These are phyloP conservation scores for Peromyscus californicus DNA, from an alignment of 2,113 vertebrate species.

Conservation along the genomic window DNA sequence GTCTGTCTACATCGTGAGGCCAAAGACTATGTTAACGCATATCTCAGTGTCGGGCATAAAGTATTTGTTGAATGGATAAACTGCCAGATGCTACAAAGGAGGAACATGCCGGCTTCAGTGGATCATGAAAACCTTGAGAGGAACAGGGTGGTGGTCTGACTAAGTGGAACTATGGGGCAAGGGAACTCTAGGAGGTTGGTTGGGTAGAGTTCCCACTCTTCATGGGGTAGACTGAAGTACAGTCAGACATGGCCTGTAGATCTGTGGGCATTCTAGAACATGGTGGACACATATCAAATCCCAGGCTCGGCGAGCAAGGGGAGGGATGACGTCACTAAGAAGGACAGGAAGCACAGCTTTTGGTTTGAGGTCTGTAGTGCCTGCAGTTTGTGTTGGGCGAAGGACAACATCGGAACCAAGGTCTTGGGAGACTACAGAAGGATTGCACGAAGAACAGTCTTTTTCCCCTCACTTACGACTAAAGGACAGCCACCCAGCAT, in stretches of 20 bases:
- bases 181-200: background rate
- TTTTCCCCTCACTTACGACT: background rate
- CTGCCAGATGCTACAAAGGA: background rate
- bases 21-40: background rate
- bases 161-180: background rate
- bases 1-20: background rate
- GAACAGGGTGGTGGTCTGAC: background rate
- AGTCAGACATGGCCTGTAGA: background rate
- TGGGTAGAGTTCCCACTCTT: background rate
- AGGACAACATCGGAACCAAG: background rate
- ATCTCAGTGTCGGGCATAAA: background rate
- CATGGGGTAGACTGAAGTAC: background rate
- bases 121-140: background rate
- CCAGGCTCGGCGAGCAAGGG: too few relatives aligned
- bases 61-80: constrained; percentile 34
- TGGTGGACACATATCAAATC: background rate
- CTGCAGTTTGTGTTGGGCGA: background rate
- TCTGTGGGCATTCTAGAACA: too few relatives aligned
- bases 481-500: background rate
- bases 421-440: background rate
- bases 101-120: background rate
- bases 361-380: background rate
- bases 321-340: background rate
- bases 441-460: background rate
- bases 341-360: accelerated